Conservation (phyloP, 2,797 vertebrate species). For the Borostomias antarcticus region DNA sequence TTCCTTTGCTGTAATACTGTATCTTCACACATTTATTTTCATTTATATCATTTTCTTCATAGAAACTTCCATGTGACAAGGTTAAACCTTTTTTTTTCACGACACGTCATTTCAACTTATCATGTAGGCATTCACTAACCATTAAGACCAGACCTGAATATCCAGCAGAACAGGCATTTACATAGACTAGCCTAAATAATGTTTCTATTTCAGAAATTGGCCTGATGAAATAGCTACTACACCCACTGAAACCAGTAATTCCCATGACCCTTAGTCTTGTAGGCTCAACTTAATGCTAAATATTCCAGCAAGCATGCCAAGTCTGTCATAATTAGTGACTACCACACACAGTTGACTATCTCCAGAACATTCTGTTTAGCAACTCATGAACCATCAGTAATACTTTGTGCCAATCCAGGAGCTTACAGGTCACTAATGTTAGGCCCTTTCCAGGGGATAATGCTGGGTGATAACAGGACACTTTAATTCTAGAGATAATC, state of each 20-base stretch:
- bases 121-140: too few relatives aligned
- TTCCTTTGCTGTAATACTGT: too few relatives aligned
- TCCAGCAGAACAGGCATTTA: not conserved
- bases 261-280: not conserved
- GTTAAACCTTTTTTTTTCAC: too few relatives aligned
- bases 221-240: too few relatives aligned
- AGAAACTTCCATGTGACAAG: too few relatives aligned
- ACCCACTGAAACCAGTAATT: too few relatives aligned
- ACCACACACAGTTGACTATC: not conserved
- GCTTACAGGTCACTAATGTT: conserved; percentile 60
- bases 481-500: conserved; percentile 58
- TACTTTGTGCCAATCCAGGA: conserved; percentile 29
- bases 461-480: conserved; percentile 52
- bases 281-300: not conserved
- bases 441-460: conserved; percentile 49
- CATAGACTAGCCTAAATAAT: not conserved
- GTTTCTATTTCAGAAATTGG: too few relatives aligned
- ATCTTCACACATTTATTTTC: too few relatives aligned
- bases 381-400: conserved; percentile 44
- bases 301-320: not conserved
- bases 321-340: not conserved
- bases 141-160: too few relatives aligned
- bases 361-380: not conserved
- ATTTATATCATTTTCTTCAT: too few relatives aligned
- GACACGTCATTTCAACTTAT: too few relatives aligned